phyloP scores from a whole-genome alignment of 2,888 invertebrate species.

The Aleiodes testaceus region DNA sequence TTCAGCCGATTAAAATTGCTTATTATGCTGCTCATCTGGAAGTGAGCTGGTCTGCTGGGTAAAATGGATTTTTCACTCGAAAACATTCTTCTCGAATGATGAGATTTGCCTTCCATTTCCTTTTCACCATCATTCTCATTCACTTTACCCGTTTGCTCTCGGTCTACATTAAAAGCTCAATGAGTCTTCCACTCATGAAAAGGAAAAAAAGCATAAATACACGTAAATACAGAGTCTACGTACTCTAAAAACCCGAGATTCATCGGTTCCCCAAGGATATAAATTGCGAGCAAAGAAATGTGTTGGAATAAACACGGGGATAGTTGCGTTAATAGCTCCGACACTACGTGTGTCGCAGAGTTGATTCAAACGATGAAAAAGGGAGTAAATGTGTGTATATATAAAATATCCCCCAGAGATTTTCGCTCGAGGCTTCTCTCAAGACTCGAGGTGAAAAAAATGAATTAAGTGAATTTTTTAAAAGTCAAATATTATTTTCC shows the following conservation, averaged over 20 bases:
- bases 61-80: conserved; percentile 20
- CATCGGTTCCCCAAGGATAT: neutral
- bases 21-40: conserved; percentile 7
- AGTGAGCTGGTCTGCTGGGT: neutral
- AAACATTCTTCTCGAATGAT: conserved; percentile 27
- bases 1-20: neutral
- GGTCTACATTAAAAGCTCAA: neutral
- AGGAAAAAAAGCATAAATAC: neutral
- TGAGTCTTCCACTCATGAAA: neutral
- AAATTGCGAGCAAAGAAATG: conserved; percentile 11
- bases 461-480: neutral
- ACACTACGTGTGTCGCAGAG: conserved; percentile 19
- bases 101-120: conserved; percentile 31
- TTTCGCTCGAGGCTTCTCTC: conserved; percentile 19
- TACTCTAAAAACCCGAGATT: conserved; percentile 37
- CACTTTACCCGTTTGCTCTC: neutral
- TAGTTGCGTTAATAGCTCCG: conserved; percentile 23
- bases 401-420: conserved; percentile 35
- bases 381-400: conserved; percentile 38
- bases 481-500: neutral
- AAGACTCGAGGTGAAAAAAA: neutral
- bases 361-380: conserved; percentile 14
- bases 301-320: conserved; percentile 17
- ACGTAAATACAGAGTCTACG: conserved; percentile 11
- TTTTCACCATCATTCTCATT: conserved; percentile 8